A percentile compares a stretch with the other conserved stretches of the same genome.
Conservation (phyloP, 2,888 invertebrate genomes). For the Andrena camellia region DNA sequence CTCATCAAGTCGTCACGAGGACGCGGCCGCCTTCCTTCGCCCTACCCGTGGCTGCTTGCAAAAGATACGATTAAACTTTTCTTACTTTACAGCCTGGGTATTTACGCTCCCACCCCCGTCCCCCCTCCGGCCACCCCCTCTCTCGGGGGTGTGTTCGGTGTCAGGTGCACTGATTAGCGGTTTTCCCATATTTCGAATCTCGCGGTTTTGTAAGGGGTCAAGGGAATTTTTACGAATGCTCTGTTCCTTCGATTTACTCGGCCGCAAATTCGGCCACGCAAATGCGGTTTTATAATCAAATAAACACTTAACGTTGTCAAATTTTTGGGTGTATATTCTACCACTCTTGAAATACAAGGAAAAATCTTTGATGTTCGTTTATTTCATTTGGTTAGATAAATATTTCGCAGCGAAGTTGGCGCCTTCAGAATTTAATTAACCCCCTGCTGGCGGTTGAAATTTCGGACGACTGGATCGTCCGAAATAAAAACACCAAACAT, state of each 20-base stretch:
- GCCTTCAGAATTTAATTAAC: too few species aligned
- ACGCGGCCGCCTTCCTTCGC: slow-evolving; percentile 33
- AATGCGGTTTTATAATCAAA: too few species aligned
- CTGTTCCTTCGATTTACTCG: not conserved
- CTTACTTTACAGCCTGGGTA: slow-evolving; percentile 55
- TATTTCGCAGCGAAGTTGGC: too few species aligned
- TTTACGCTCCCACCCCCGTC: slow-evolving; percentile 40
- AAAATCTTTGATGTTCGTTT: too few species aligned
- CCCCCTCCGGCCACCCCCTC: slow-evolving; percentile 5
- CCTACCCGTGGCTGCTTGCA: slow-evolving; percentile 17
- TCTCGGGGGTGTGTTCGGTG: slow-evolving; percentile 38
- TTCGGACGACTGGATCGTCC: too few species aligned
- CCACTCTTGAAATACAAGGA: too few species aligned
- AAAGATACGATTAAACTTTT: slow-evolving; percentile 72
- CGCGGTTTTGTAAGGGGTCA: not conserved
- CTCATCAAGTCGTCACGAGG: slow-evolving; percentile 79
- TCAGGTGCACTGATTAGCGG: slow-evolving; percentile 60
- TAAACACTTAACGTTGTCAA: too few species aligned
- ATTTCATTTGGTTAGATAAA: too few species aligned
- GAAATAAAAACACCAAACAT: too few species aligned
- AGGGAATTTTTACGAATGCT: not conserved
- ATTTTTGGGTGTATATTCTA: too few species aligned
- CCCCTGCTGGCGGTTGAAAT: too few species aligned
- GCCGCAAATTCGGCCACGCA: too few species aligned
- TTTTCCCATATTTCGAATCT: not conserved